Evolutionary conservation across 2,888 invertebrate species (phyloP).

Genomic region (Bombylius major): DNA sequence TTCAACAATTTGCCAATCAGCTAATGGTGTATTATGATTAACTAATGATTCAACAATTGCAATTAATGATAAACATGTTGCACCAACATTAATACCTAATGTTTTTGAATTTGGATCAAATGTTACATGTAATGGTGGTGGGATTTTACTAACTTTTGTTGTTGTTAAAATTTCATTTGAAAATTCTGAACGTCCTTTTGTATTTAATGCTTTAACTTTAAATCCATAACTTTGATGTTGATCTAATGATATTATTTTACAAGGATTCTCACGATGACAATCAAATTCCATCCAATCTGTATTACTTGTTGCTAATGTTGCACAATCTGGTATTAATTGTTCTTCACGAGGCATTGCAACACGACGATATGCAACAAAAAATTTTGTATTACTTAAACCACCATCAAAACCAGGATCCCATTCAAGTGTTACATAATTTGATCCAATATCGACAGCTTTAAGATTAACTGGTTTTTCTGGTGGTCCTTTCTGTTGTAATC

Average conservation of each 20-base stretch:
- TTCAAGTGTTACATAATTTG: slow-evolving; percentile 62
- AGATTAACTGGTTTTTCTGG: slow-evolving; percentile 72
- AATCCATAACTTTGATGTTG: slow-evolving; percentile 79
- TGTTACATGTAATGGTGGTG: slow-evolving; percentile 65
- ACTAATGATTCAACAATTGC: slow-evolving; percentile 62
- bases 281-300: slow-evolving; percentile 72
- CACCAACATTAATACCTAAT: slow-evolving; percentile 64
- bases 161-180: slow-evolving; percentile 72
- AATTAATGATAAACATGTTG: slow-evolving; percentile 64
- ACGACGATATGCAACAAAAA: slow-evolving; percentile 70
- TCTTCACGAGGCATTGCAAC: slow-evolving; percentile 48
- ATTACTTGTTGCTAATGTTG: slow-evolving; percentile 42
- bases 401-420: slow-evolving; percentile 91
- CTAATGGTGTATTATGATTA: slow-evolving; percentile 43
- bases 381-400: slow-evolving; percentile 73
- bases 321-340: slow-evolving; percentile 48
- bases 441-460: slow-evolving; percentile 59
- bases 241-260: slow-evolving; percentile 73
- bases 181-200: slow-evolving; percentile 75
- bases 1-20: slow-evolving; percentile 59
- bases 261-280: slow-evolving; percentile 74
- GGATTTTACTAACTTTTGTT: slow-evolving; percentile 74
- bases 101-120: slow-evolving; percentile 67
- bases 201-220: slow-evolving; percentile 80
- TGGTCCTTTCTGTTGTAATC: slow-evolving; percentile 72